Evolutionary conservation across 2,797 vertebrate species (phyloP).

Genomic region (Arrhamphus sclerolepis): DNA sequence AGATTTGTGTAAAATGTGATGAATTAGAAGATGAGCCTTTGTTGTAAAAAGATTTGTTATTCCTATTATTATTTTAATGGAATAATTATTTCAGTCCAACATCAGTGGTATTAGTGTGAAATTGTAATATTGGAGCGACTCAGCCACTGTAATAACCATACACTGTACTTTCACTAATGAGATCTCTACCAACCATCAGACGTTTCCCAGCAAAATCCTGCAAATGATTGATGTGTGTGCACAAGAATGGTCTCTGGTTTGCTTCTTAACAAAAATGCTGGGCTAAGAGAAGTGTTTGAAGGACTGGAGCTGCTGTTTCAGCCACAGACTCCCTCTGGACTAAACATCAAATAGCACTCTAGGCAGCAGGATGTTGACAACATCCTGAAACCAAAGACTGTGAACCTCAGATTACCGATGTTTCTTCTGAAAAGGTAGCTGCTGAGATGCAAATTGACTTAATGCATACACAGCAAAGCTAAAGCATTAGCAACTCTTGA

Average conservation of each 20-base stretch:
- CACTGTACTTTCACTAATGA: conserved; percentile 42
- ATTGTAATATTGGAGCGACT: conserved; percentile 26
- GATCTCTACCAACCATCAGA: conserved; percentile 52
- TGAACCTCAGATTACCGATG: conserved; percentile 66
- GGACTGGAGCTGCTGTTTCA: conserved; percentile 65
- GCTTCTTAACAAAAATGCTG: conserved; percentile 59
- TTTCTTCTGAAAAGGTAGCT: conserved; percentile 59
- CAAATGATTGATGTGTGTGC: conserved; percentile 61
- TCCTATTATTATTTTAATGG: conserved; percentile 13
- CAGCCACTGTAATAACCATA: conserved; percentile 29
- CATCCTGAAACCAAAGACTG: conserved; percentile 73
- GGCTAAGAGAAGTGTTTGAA: conserved; percentile 71
- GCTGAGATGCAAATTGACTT: conserved; percentile 61
- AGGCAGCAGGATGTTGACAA: conserved; percentile 64
- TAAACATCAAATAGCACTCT: conserved; percentile 66
- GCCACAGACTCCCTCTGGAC: conserved; percentile 59
- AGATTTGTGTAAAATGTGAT: conserved; percentile 11
- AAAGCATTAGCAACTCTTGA: conserved; percentile 59
- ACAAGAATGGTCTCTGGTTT: conserved; percentile 51
- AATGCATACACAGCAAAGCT: conserved; percentile 68
- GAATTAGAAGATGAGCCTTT: conserved; percentile 11
- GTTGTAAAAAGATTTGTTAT: conserved; percentile 12
- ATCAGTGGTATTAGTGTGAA: conserved; percentile 6
- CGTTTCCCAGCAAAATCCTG: conserved; percentile 54
- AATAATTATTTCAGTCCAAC: neutral